Evolutionary conservation across 1,140 invertebrate species (phyloP).

Genomic region (Lasaia peninsularis): DNA sequence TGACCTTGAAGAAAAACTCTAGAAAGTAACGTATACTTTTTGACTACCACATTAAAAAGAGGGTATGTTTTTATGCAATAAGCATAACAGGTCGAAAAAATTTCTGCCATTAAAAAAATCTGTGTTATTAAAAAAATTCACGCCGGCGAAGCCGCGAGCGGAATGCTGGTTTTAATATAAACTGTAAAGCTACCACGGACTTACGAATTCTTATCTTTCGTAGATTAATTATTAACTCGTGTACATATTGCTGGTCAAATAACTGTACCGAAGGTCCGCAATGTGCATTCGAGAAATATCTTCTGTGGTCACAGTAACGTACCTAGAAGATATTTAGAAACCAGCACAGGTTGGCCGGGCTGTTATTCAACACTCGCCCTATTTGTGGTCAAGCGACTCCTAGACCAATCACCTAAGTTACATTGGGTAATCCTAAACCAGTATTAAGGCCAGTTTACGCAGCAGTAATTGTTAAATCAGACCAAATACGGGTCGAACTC

Average conservation of each 20-base stretch:
- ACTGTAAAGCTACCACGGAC: too few species aligned
- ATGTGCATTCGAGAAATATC: slow-evolving; percentile 2
- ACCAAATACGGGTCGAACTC: too few species aligned
- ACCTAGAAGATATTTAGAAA: slow-evolving; percentile 57
- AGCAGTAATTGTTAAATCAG: slow-evolving; percentile 21
- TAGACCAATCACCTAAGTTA: slow-evolving; percentile 34
- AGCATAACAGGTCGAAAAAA: too few species aligned
- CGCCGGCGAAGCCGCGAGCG: too few species aligned
- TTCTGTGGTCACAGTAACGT: slow-evolving; percentile 6
- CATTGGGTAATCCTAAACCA: slow-evolving; percentile 38
- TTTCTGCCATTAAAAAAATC: too few species aligned
- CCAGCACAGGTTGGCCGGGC: slow-evolving; percentile 55
- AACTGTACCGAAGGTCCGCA: background rate
- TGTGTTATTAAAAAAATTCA: too few species aligned
- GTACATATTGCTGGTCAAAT: background rate
- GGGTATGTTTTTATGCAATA: too few species aligned
- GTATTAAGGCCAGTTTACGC: slow-evolving; percentile 35
- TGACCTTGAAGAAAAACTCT: too few species aligned
- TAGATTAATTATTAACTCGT: background rate
- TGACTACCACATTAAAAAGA: too few species aligned
- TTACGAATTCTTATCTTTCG: background rate
- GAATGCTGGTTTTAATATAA: too few species aligned
- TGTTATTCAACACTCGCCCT: slow-evolving; percentile 71
- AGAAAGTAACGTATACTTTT: too few species aligned
- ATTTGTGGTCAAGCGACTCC: slow-evolving; percentile 62